phyloP scores from a whole-genome alignment of 2,888 invertebrate genomes.

The Phyto melanocephala region DNA sequence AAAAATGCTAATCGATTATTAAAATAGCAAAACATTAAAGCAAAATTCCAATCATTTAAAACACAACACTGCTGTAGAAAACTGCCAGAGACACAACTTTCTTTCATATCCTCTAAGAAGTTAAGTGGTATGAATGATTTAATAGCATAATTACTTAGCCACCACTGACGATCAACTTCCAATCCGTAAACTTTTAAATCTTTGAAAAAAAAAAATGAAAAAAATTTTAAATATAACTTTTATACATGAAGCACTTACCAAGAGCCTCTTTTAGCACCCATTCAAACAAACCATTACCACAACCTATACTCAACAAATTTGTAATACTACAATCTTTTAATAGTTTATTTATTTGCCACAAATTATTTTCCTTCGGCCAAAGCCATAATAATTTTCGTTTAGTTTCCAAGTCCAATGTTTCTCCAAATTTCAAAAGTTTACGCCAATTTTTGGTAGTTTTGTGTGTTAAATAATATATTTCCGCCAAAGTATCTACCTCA shows the following conservation, averaged over 20 bases:
- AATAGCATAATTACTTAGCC: conserved; percentile 87
- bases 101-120: conserved; percentile 78
- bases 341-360: conserved; percentile 81
- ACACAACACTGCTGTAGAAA: conserved; percentile 79
- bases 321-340: conserved; percentile 79
- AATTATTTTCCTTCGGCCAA: conserved; percentile 84
- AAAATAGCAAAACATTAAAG: conserved; percentile 89
- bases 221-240: neutral
- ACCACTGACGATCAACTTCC: conserved; percentile 90
- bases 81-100: conserved; percentile 47
- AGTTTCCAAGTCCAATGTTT: conserved; percentile 70
- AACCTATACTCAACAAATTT: conserved; percentile 85
- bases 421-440: conserved; percentile 76
- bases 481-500: conserved; percentile 45
- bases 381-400: conserved; percentile 85
- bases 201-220: conserved; percentile 73
- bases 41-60: conserved; percentile 73
- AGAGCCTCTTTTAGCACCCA: conserved; percentile 86
- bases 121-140: conserved; percentile 85
- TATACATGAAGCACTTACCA: conserved; percentile 78
- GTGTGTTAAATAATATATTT: conserved; percentile 68
- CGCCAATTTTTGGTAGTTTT: conserved; percentile 77
- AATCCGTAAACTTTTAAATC: conserved; percentile 84
- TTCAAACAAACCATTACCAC: conserved; percentile 90
- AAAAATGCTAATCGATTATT: conserved; percentile 85